These are phyloP conservation scores for Caenorhabditis sp. DNA, from an alignment of 2,888 invertebrate species.

Conservation along the genomic window DNA sequence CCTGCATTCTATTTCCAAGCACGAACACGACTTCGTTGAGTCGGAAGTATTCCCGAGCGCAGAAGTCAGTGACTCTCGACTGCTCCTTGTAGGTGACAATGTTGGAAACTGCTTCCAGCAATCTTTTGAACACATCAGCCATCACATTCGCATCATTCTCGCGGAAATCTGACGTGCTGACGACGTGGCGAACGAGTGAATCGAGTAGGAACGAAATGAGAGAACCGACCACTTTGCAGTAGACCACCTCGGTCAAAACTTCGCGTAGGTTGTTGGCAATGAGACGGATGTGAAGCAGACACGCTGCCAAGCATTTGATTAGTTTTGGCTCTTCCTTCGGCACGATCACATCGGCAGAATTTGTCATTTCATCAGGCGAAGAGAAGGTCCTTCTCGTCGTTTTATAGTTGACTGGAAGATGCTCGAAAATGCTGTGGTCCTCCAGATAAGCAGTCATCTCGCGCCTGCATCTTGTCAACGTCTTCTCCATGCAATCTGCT, in stretches of 20 bases:
- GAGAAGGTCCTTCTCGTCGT: slow-evolving; percentile 31
- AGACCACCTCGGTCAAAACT: slow-evolving; percentile 69
- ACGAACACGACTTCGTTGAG: slow-evolving; percentile 74
- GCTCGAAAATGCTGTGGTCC: slow-evolving; percentile 46
- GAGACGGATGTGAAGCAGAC: slow-evolving; percentile 64
- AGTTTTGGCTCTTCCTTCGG: slow-evolving; percentile 40
- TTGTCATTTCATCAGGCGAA: slow-evolving; percentile 19
- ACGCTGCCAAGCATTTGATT: slow-evolving; percentile 54
- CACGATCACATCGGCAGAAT: slow-evolving; percentile 35
- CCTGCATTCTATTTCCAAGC: slow-evolving; percentile 70
- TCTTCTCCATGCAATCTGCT: slow-evolving; percentile 68
- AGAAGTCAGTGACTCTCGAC: slow-evolving; percentile 68
- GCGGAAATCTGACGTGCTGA: slow-evolving; percentile 56
- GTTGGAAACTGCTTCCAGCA: slow-evolving; percentile 59
- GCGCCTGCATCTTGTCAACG: slow-evolving; percentile 60
- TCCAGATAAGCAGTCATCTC: slow-evolving; percentile 55
- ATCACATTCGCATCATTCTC: slow-evolving; percentile 58
- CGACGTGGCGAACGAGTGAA: slow-evolving; percentile 57
- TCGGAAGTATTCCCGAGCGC: slow-evolving; percentile 71
- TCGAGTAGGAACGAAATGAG: slow-evolving; percentile 70
- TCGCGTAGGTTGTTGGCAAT: slow-evolving; percentile 72
- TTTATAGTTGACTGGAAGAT: slow-evolving; percentile 33
- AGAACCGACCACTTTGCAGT: slow-evolving; percentile 69
- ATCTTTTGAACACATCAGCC: slow-evolving; percentile 55
- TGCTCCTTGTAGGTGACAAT: slow-evolving; percentile 43